Percentiles rank a stretch among this genome's conserved stretches.
Conservation (phyloP, 2,888 invertebrate species). For the Thera britannica region DNA sequence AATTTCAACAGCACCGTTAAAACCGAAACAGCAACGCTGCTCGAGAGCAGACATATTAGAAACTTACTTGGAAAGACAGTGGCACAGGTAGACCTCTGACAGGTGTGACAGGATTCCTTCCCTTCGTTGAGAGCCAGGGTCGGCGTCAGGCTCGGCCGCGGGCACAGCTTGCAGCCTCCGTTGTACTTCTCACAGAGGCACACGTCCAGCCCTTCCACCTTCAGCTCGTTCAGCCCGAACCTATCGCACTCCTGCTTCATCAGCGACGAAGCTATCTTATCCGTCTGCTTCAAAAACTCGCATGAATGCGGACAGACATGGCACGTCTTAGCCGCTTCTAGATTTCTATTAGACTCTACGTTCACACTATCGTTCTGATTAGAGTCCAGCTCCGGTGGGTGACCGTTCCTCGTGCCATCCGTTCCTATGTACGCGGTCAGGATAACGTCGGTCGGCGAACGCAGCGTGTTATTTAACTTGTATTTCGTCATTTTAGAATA, state of each 20-base stretch:
- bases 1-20: too few relatives aligned
- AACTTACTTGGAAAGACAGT: slow-evolving; percentile 69
- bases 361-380: slow-evolving; percentile 66
- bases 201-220: slow-evolving; percentile 69
- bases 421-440: slow-evolving; percentile 75
- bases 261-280: slow-evolving; percentile 63
- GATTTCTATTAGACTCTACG: slow-evolving; percentile 62
- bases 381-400: slow-evolving; percentile 53
- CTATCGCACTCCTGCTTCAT: slow-evolving; percentile 64
- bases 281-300: slow-evolving; percentile 62
- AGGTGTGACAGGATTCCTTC: slow-evolving; percentile 64
- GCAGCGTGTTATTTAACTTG: slow-evolving; percentile 77
- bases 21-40: too few relatives aligned
- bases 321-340: slow-evolving; percentile 57
- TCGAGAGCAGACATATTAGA: not conserved
- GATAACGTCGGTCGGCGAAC: slow-evolving; percentile 73
- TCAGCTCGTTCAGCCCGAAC: slow-evolving; percentile 75
- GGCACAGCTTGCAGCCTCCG: slow-evolving; percentile 78
- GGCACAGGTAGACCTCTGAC: slow-evolving; percentile 61
- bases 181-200: slow-evolving; percentile 78
- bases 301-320: slow-evolving; percentile 68
- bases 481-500: slow-evolving; percentile 83
- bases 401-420: slow-evolving; percentile 49
- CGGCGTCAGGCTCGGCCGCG: slow-evolving; percentile 61
- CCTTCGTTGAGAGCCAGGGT: slow-evolving; percentile 58